Evolutionary conservation across 2,797 vertebrate genomes (phyloP), one percentile per base, ranked within the genome.

Genomic region (Anisognathus igniventris): DNA sequence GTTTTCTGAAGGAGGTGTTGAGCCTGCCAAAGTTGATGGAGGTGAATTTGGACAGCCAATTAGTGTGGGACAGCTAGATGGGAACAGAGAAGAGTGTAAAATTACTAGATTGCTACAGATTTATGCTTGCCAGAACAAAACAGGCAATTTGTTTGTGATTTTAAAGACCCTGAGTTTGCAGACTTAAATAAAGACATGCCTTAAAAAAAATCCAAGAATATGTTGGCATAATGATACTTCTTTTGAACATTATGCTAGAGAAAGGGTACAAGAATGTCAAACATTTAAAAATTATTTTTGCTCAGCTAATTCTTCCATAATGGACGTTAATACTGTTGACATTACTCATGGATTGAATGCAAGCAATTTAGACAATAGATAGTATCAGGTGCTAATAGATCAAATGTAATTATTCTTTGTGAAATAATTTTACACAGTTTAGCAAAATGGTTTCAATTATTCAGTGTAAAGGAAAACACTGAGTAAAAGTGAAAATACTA

Each of bases 281-380:
- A 85, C 73, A 76, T 73, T 83, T 95, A 10, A 89, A 96, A 86
- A 93, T 94, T 3, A 86, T 91, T 95, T 93, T 96, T 94, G 65
- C 62, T 91, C 67, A 81, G 74, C 58, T 95, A 93, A 88, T 94
- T 88, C 44, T 71, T 91, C 73, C 56, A 73, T 90, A 95, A 86
- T 95, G 71, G 64, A 76, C 31, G 60, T 83, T 96, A 94, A 94
- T 97, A 92, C 70, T 96, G 86, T 95, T 96, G 93, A 96, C 88
- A 92, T 95, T 94, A 75, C 80, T 86, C 47, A 4, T 27, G 79
- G 60, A 90, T 85, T 97, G 93, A 96, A 97, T 96, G 73, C 66
- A 76, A 86, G 94, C 93, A 96, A 85, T 96, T 95, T 96, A 94
- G 78, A 90, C 93, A 94, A 86, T 93, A 96, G 94, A 96, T 95